Evolutionary conservation across 2,797 vertebrate species (phyloP).

Genomic region (Taenioides sp.): DNA sequence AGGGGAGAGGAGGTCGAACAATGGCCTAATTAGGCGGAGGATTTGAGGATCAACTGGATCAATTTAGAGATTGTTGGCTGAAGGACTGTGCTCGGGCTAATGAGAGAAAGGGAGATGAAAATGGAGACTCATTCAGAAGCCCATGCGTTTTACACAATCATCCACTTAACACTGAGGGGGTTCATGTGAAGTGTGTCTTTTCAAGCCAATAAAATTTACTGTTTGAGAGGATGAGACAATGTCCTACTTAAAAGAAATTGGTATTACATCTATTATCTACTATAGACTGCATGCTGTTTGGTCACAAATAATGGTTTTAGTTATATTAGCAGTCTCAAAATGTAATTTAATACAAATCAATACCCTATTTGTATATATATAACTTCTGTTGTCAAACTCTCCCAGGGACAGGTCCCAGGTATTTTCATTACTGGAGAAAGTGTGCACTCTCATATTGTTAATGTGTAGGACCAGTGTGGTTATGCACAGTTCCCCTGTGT

Average conservation of each 20-base stretch:
- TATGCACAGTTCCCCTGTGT: background rate
- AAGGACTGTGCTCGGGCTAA: background rate
- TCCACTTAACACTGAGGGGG: conserved; percentile 1
- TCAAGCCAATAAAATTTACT: background rate
- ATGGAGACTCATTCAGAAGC: background rate
- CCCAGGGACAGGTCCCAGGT: background rate
- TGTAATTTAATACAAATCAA: background rate
- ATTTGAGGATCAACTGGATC: conserved; percentile 37
- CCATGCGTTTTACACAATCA: conserved; percentile 1
- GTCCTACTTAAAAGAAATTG: background rate
- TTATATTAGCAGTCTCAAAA: background rate
- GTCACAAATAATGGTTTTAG: background rate
- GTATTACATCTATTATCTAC: background rate
- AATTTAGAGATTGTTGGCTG: conserved; percentile 26
- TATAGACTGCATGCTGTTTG: background rate
- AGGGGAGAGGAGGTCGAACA: background rate
- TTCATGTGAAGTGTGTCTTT: background rate
- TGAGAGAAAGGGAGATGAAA: conserved; percentile 12
- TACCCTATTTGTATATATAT: background rate
- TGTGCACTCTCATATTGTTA: background rate
- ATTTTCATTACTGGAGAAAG: background rate
- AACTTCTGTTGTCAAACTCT: background rate
- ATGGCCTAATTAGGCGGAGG: conserved; percentile 51
- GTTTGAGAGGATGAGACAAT: background rate
- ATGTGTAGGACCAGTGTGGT: background rate